Conservation (phyloP, 1,140 invertebrate species). For the Patella vulgata region DNA sequence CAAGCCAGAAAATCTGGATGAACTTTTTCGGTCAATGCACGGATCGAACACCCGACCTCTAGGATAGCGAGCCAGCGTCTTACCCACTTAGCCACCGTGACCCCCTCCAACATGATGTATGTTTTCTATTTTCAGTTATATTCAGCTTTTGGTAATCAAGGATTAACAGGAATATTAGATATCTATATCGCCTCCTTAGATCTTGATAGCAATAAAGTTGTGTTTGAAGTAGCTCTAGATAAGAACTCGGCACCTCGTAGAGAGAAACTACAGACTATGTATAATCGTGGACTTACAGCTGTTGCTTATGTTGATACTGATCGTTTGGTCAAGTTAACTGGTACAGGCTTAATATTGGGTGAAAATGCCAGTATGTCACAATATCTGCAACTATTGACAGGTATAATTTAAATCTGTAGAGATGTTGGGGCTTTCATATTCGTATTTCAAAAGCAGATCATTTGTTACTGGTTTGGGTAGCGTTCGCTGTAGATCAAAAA, state of each 20-base stretch:
- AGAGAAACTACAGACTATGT: conserved; percentile 13
- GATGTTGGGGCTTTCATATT: no score
- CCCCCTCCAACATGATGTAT: no score
- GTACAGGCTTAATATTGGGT: conserved; percentile 12
- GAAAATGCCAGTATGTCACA: conserved; percentile 16
- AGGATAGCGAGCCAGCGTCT: no score
- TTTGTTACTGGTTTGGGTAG: no score
- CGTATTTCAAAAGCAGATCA: no score
- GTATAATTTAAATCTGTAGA: conserved; percentile 7
- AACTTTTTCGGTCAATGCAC: no score
- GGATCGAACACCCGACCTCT: no score
- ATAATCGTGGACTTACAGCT: conserved; percentile 17
- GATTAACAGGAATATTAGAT: conserved; percentile 9
- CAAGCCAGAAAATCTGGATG: no score
- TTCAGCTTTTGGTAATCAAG: not conserved
- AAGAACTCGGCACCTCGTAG: conserved; percentile 14
- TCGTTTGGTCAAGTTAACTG: conserved; percentile 14
- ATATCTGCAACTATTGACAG: conserved; percentile 17
- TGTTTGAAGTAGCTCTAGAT: conserved; percentile 21
- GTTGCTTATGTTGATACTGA: conserved; percentile 15
- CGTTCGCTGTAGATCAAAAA: no score
- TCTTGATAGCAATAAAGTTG: not conserved
- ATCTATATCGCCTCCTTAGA: conserved; percentile 7
- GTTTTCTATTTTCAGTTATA: conserved; percentile 14
- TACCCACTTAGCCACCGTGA: no score